Base-by-base conservation (phyloP, 2,113 vertebrate species). In the Pyxicephalus adspersus region DNA sequence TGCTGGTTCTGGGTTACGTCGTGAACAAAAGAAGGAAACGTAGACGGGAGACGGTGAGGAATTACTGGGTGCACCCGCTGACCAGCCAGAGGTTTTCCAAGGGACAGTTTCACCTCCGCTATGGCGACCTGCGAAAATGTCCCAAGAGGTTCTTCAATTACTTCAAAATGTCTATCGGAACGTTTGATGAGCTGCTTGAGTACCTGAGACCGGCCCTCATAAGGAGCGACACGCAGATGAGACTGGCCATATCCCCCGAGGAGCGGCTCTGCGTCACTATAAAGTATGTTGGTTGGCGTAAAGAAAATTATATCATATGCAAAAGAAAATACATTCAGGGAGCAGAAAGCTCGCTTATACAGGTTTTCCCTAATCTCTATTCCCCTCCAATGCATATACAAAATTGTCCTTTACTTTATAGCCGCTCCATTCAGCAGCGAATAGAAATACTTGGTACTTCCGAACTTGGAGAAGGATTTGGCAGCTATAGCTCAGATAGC, bases 71-170 rank as follows among this genome's bases (percentile, higher is more conserved):
- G 23, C 76, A 77, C 17, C 76, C 76, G 1, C 55, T 77, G 51
- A 61, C 50, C 51, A 61, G 51, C 20, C 76, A 77, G 63, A 50
- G 76, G 13, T 66, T 77, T 22, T 77, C 76, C 28, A 77, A 77
- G 29, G 76, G 76, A 2, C 76, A 66, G 63, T 77, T 77, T 17
- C 76, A 77, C 52, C 45, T 66, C 16, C 64, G 28, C 11, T 77
- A 77, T n/a, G 76, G 63, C 16, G 55, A 67, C 5, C 31, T 77
- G 11, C 25, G 64, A 6, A 77, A 55, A 22, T 26, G 52, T 20
- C 76, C 76, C 5, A 66, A 77, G n/a, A 77, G 29, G 18, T 77
- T 77, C 29, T 77, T 77, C 15, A 38, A 54, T 23, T 77, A 77
- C 34, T 55, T 66, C 50, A 60, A 34, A 38, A 77, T 77, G 76